These are phyloP conservation scores for Pachypanchax playfairii DNA, from an alignment of 2,113 vertebrate species.

Conservation along the genomic window DNA sequence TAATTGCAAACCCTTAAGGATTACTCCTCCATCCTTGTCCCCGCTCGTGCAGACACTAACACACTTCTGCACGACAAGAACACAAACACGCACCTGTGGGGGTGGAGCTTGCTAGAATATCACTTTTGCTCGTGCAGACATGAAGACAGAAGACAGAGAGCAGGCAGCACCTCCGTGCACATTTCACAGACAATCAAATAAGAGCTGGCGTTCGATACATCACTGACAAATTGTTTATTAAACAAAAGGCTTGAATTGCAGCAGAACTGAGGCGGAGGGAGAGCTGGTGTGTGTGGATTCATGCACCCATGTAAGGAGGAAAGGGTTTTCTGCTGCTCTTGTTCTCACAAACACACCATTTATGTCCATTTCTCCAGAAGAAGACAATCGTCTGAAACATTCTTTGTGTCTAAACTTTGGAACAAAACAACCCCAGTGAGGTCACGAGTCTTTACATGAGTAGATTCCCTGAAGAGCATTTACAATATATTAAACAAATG, in stretches of 20 bases:
- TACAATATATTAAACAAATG: conserved; percentile 32
- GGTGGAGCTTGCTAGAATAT: conserved; percentile 26
- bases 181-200: conserved; percentile 75
- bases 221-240: conserved; percentile 83
- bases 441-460: conserved; percentile 17
- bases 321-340: background rate
- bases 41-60: background rate
- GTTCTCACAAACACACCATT: conserved; percentile 22
- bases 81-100: conserved; percentile 50
- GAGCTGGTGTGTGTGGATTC: conserved; percentile 1
- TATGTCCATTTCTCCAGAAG: conserved; percentile 31
- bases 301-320: conserved; percentile 36
- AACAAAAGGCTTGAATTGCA: conserved; percentile 78
- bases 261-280: conserved; percentile 56
- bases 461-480: conserved; percentile 20
- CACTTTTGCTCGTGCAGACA: conserved; percentile 24
- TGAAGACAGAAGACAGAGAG: conserved; percentile 39
- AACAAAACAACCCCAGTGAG: too few species aligned
- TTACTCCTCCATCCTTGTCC: conserved; percentile 47
- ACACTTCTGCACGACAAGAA: background rate
- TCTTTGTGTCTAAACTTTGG: conserved; percentile 16
- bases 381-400: background rate
- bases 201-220: conserved; percentile 71
- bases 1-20: conserved; percentile 75
- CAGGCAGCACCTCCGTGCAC: conserved; percentile 46